Evolutionary conservation across 2,113 vertebrate genomes (phyloP).

Genomic region (Elaphurus davidianus): DNA sequence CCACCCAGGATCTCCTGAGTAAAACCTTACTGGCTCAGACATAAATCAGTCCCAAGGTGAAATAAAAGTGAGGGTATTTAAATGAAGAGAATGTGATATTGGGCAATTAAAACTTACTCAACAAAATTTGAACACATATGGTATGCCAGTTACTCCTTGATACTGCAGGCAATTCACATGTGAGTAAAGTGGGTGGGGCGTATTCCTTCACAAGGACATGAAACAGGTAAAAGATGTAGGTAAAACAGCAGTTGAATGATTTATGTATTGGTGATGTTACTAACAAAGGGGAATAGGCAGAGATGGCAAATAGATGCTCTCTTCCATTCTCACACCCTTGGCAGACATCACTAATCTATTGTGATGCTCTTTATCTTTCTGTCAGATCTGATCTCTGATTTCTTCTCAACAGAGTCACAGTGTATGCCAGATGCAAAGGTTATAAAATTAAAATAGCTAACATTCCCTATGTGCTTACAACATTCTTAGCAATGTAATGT

Average conservation of each 20-base stretch:
- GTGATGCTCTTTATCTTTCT: neutral
- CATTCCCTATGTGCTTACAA: neutral
- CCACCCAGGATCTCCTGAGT: neutral
- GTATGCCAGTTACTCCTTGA: neutral
- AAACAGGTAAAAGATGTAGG: neutral
- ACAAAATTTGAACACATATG: neutral
- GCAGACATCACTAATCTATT: neutral
- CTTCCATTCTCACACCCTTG: neutral
- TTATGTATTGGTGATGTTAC: neutral
- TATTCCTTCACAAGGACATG: neutral
- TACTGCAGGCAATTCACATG: neutral
- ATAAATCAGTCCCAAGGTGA: neutral
- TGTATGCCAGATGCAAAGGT: neutral
- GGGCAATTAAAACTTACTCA: neutral
- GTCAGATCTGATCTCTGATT: neutral
- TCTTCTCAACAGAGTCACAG: neutral
- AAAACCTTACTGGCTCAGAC: neutral
- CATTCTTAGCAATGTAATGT: neutral
- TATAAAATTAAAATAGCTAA: constrained; percentile 11
- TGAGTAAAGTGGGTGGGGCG: neutral
- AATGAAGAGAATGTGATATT: neutral
- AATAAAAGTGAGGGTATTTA: neutral
- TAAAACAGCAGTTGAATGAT: neutral
- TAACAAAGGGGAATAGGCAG: neutral
- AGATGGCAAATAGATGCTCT: neutral